A percentile compares a stretch with the other conserved stretches of the same genome.
Evolutionary conservation across 2,888 invertebrate species (phyloP).

Genomic region (Nysson spinosus): DNA sequence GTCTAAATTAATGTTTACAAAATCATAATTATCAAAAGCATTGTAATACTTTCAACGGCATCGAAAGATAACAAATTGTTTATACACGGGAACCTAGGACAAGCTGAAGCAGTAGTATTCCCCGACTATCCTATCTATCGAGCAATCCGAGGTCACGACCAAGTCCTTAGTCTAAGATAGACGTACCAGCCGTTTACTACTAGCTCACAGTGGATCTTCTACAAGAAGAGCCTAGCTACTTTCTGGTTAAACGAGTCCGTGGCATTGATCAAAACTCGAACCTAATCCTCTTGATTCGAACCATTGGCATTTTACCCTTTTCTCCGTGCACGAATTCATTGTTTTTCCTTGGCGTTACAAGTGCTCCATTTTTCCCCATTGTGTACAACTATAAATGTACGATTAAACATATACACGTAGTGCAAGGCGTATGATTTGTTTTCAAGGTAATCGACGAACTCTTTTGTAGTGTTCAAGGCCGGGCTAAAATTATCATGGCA

Average conservation of each 20-base stretch:
- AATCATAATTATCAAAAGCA: too few relatives aligned
- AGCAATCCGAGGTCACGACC: conserved; percentile 58
- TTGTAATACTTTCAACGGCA: too few relatives aligned
- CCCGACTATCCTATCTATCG: conserved; percentile 43
- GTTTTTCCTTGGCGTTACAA: too few relatives aligned
- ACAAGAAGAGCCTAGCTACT: conserved; percentile 39
- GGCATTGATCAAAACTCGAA: conserved; percentile 27
- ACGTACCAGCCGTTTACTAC: conserved; percentile 50
- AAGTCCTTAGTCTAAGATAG: conserved; percentile 54
- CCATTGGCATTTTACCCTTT: too few relatives aligned
- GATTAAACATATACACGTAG: too few relatives aligned
- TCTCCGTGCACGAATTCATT: too few relatives aligned
- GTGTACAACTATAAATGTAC: too few relatives aligned
- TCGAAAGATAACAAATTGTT: too few relatives aligned
- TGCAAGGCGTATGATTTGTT: conserved; percentile 28
- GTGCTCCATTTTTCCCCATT: neutral
- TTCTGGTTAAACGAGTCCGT: conserved; percentile 55
- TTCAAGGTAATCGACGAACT: conserved; percentile 40
- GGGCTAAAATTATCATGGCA: conserved; percentile 34
- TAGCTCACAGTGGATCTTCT: conserved; percentile 34
- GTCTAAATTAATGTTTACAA: too few relatives aligned
- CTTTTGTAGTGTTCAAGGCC: conserved; percentile 45
- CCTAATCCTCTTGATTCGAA: neutral
- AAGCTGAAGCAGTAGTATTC: conserved; percentile 43
- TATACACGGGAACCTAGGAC: conserved; percentile 54